phyloP scores from a whole-genome alignment of 2,888 invertebrate species.

The Drosophila vallismaia region DNA sequence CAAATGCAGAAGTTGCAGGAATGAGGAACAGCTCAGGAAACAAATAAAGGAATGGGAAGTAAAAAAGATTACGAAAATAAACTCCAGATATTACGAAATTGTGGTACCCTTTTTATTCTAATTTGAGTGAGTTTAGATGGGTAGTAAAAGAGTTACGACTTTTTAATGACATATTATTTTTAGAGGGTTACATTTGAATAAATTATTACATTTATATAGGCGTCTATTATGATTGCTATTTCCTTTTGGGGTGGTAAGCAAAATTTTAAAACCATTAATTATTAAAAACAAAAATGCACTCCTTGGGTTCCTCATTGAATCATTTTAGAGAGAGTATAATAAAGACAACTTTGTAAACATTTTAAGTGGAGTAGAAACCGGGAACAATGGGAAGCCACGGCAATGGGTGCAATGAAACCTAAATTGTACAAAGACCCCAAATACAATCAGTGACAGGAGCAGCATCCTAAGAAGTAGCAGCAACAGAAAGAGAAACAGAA shows the following conservation, averaged over 20 bases:
- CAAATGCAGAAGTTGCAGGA: slow-evolving; percentile 18
- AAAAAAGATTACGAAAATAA: slow-evolving; percentile 5
- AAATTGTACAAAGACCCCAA: slow-evolving; percentile 53
- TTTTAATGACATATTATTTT: slow-evolving; percentile 1
- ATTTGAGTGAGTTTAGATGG: background rate
- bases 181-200: background rate
- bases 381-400: slow-evolving; percentile 45
- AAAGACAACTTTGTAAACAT: slow-evolving; percentile 66
- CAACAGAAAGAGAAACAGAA: slow-evolving; percentile 26
- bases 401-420: slow-evolving; percentile 69
- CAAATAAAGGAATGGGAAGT: slow-evolving; percentile 56
- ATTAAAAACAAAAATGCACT: background rate
- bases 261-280: no score
- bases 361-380: slow-evolving; percentile 66
- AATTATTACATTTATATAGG: background rate
- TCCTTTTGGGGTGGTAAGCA: background rate
- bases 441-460: slow-evolving; percentile 44
- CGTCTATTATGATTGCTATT: background rate
- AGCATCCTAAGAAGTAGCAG: slow-evolving; percentile 4
- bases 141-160: background rate
- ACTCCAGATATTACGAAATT: background rate
- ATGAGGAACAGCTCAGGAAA: slow-evolving; percentile 37
- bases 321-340: slow-evolving; percentile 8
- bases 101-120: slow-evolving; percentile 6
- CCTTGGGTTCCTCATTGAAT: background rate